Base-by-base conservation (phyloP, 2,888 invertebrate species). In the Coelopa pilipes region DNA sequence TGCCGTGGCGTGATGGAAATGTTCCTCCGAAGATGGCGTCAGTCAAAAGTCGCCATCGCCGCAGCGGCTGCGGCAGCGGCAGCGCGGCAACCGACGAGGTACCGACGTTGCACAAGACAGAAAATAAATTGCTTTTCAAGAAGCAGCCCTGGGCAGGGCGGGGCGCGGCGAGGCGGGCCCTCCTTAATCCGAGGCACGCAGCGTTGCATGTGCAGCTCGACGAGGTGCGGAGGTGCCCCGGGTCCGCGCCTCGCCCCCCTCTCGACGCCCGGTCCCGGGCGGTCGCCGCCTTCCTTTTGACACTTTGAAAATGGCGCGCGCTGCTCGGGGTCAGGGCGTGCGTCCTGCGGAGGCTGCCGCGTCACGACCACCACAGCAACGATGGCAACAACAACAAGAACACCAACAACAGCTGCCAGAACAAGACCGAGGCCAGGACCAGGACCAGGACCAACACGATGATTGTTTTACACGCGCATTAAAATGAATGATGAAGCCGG, bases 21-120 rank as follows among this genome's bases (percentile, higher is more conserved):
- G 84, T 82, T 77, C 81, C 83, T 80, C 82, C 81, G 83, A 83
- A 83, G 83, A 84, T 83, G 83, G 83, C 83, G 82, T 84, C 84
- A 84, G 83, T 83, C 83, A 84, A 81, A 84, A 84, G 84, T 81
- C 84, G 83, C 80, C 79, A 79, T 82, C 79, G 81, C 34, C 34
- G 34, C 34, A 34, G 34, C 34, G 7, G 34, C 34, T 4, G 4
- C 34, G 7, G 34, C 34, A 34, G 34, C 34, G n/a, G n/a, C n/a
- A n/a, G n/a, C n/a, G n/a, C n/a, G n/a, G n/a, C n/a, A n/a, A n/a
- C n/a, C n/a, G n/a, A n/a, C 34, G 34, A 34, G 34, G 34, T 7
- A 34, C 2, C 34, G 34, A 34, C 82, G 81, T 82, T 81, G 82
- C 82, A 82, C 79, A 78, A 79, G 84, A 84, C 84, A 83, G 84